phyloP scores from a whole-genome alignment of 2,113 vertebrate species.

The Coreoperca whiteheadi region DNA sequence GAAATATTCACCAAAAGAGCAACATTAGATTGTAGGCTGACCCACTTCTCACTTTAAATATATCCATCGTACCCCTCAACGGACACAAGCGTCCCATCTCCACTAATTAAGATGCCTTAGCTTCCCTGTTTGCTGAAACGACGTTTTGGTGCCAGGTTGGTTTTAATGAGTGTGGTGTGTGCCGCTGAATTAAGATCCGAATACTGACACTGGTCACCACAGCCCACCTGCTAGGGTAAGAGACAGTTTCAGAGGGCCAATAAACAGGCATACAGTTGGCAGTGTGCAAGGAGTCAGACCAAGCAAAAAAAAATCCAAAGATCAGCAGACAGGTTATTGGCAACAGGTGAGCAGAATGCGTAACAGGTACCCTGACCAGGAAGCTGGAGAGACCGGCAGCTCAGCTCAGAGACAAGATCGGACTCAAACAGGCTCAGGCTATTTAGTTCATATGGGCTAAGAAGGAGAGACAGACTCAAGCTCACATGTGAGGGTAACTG shows the following conservation, averaged over 20 bases:
- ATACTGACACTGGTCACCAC: neutral
- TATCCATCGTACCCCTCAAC: conserved; percentile 19
- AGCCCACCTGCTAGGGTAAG: neutral
- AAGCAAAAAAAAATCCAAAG: neutral
- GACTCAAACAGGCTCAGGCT: too few species aligned
- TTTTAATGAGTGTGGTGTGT: neutral
- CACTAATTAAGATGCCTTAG: conserved; percentile 30
- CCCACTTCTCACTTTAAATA: conserved; percentile 44
- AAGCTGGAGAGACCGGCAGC: too few species aligned
- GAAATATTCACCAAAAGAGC: too few species aligned
- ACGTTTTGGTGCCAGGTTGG: neutral
- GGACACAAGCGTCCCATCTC: neutral
- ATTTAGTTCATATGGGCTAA: too few species aligned
- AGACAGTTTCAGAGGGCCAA: neutral
- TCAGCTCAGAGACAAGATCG: neutral
- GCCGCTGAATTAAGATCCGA: neutral
- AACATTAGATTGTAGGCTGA: conserved; percentile 21
- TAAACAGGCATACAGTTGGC: neutral
- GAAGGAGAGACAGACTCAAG: too few species aligned
- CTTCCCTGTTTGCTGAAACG: conserved; percentile 7
- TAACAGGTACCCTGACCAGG: neutral
- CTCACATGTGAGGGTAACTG: too few species aligned
- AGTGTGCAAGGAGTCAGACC: too few species aligned
- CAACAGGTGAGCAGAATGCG: neutral
- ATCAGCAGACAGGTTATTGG: neutral